Evolutionary conservation across 2,113 vertebrate species (phyloP), one percentile per base, ranked within the genome.

Genomic region (Campylomormyrus tamandua): DNA sequence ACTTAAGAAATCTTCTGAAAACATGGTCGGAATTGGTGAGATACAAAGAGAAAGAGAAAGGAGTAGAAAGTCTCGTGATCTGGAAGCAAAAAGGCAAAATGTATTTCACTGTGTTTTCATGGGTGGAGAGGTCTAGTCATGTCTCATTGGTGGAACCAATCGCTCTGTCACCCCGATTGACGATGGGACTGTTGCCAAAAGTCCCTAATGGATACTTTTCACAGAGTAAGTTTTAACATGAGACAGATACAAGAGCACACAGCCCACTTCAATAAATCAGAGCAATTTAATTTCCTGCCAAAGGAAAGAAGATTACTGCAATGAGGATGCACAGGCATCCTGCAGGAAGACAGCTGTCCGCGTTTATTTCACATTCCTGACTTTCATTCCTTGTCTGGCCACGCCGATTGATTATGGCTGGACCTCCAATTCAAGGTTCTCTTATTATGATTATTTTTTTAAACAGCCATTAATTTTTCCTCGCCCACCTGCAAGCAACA

Each of bases 231-330:
- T 90, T 84, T n/a, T 70, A 90, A 90, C 58, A 66, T 27, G 88
- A 58, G 70, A 52, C 42, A 58, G 24, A 86, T 49, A 87, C 88
- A 77, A 21, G 49, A 87, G 85, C 62, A 88, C 56, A 84, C 89
- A 19, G 86, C n/a, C 35, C 62, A 88, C 56, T 62, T 89, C 87
- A 87, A 85, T 58, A 91, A 91, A 89, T 89, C 89, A 88, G 50
- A 35, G 39, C 88, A 56, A 80, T 91, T 92, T 90, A 58, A 91
- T 92, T 91, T 91, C 91, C 91, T 88, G 90, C 89, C 66, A 35
- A 62, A 53, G 49, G 89, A 90, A 87, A 91, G 56, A 90, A 88
- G 89, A 88, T 90, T 91, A 91, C 87, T 39, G 39, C 39, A 39
- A 77, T 7, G 83, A 83, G 45, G 83, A 19, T 5, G n/a, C 70